Conservation (phyloP, 1,140 invertebrate genomes). For the Drosophila pseudoobscura region DNA sequence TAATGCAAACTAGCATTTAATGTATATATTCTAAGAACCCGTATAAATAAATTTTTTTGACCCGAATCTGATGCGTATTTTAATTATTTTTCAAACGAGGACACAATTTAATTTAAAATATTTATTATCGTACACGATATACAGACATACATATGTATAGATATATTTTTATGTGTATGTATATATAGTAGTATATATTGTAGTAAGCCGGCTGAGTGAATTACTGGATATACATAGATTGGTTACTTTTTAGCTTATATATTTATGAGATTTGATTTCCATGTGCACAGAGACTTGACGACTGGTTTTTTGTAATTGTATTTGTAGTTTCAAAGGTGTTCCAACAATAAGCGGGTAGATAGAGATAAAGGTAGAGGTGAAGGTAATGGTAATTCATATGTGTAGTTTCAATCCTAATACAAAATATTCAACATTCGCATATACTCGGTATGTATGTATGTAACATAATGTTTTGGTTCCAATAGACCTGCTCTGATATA, state of each 20-base stretch:
- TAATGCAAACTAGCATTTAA: conserved; percentile 17
- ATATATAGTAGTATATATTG: conserved; percentile 42
- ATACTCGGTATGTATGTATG: conserved; percentile 32
- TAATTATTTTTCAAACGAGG: not conserved
- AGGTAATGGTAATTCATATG: conserved; percentile 61
- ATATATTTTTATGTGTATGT: conserved; percentile 49
- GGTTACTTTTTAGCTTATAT: conserved; percentile 64
- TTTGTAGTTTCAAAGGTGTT: conserved; percentile 39
- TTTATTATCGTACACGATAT: conserved; percentile 79
- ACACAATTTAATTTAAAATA: conserved; percentile 61
- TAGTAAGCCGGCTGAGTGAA: conserved; percentile 68
- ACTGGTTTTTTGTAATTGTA: conserved; percentile 17
- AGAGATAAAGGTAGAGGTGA: conserved; percentile 2
- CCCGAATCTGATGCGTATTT: not conserved
- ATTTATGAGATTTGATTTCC: conserved; percentile 71
- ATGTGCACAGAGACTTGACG: conserved; percentile 46
- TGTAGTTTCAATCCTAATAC: conserved; percentile 63
- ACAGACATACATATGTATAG: conserved; percentile 53
- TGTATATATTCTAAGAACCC: conserved; percentile 22
- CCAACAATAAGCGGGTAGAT: conserved; percentile 58
- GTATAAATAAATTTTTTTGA: conserved; percentile 17
- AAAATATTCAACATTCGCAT: conserved; percentile 72
- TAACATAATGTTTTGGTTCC: conserved; percentile 33
- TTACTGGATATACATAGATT: conserved; percentile 73
- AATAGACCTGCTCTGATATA: conserved; percentile 26